Percentiles rank a stretch among this genome's conserved stretches.
Evolutionary conservation across 2,797 vertebrate genomes (phyloP).

Genomic region (Tangara arthus): DNA sequence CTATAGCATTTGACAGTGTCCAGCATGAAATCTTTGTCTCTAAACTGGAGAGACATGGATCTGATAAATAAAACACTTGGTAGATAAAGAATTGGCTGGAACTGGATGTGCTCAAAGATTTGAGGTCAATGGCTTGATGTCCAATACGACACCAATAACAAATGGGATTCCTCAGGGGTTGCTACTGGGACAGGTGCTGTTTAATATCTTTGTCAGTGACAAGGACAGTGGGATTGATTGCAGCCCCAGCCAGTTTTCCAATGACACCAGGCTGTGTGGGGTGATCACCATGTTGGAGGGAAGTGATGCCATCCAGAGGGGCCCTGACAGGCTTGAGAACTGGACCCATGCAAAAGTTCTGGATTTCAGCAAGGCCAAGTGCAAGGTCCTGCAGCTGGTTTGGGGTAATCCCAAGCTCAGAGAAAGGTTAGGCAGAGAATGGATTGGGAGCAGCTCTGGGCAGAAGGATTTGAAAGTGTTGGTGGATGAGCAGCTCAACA

Average conservation of each 20-base stretch:
- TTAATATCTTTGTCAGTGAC: background rate
- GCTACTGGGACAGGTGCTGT: background rate
- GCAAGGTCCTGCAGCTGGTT: background rate
- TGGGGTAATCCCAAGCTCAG: background rate
- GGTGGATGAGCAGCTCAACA: background rate
- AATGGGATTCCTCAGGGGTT: background rate
- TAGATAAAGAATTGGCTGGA: background rate
- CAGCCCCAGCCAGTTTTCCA: background rate
- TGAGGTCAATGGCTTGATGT: background rate
- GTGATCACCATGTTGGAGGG: background rate
- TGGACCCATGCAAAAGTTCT: rapidly evolving
- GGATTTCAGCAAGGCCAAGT: background rate
- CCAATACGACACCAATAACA: background rate
- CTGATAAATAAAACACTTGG: background rate
- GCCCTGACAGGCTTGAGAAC: background rate
- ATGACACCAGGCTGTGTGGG: background rate
- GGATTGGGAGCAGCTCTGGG: background rate
- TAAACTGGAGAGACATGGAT: too few species aligned
- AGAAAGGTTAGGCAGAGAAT: background rate
- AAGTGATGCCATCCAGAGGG: background rate
- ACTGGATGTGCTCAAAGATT: background rate
- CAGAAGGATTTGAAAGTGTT: background rate
- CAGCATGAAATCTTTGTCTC: background rate
- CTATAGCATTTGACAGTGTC: background rate
- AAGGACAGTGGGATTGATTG: background rate